phyloP scores from a whole-genome alignment of 2,113 vertebrate species.

The Elephas maximus region DNA sequence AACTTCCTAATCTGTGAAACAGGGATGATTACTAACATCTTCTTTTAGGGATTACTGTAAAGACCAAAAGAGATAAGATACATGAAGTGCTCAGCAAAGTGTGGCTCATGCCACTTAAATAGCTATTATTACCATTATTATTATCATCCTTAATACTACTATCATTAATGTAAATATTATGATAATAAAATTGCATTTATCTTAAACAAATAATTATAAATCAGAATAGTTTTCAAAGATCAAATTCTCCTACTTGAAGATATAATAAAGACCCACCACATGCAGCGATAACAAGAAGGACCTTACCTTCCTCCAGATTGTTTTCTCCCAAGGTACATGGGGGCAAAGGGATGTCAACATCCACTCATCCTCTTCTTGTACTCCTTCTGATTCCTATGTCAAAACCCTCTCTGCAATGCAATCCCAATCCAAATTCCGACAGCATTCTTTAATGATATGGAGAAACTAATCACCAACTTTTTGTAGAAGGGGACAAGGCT shows the following conservation, averaged over 20 bases:
- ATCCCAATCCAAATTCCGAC: no score
- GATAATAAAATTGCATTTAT: constrained; percentile 32
- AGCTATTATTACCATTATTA: constrained; percentile 16
- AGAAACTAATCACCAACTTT: no score
- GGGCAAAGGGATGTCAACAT: background rate
- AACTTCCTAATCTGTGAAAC: constrained; percentile 50
- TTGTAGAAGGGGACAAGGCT: no score
- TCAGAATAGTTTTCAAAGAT: constrained; percentile 50
- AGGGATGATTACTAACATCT: background rate
- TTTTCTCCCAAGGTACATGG: constrained; percentile 51
- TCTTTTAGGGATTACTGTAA: constrained; percentile 31
- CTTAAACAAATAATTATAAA: constrained; percentile 44
- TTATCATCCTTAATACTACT: constrained; percentile 32
- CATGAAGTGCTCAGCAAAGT: constrained; percentile 51
- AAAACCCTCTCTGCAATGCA: constrained; percentile 24
- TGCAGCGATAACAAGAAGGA: constrained; percentile 21
- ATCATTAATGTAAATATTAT: constrained; percentile 31
- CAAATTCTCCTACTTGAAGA: constrained; percentile 56
- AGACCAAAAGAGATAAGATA: constrained; percentile 13
- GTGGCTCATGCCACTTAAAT: background rate
- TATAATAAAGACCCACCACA: background rate
- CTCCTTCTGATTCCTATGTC: constrained; percentile 18
- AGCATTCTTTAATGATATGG: no score
- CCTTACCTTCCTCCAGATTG: constrained; percentile 62
- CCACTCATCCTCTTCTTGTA: constrained; percentile 58